A percentile compares a stretch with the other conserved stretches of the same genome.
These are phyloP conservation scores for Lota lota DNA, from an alignment of 2,113 vertebrate species.

Conservation along the genomic window DNA sequence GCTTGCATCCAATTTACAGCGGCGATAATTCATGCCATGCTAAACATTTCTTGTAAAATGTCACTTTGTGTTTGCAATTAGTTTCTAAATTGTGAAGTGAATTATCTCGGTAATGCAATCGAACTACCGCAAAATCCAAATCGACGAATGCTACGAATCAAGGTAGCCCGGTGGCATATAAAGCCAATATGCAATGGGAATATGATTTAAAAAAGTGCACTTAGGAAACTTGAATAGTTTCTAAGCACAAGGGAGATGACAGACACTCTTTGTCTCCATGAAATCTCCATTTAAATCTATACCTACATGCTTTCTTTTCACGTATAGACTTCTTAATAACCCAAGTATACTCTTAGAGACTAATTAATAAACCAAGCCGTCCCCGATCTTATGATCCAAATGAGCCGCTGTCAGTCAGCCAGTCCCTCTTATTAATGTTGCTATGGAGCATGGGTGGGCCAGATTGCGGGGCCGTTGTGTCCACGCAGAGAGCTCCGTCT, in stretches of 20 bases:
- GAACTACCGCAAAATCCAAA: constrained; percentile 57
- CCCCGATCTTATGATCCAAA: neutral
- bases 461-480: constrained; percentile 46
- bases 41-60: constrained; percentile 89
- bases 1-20: constrained; percentile 75
- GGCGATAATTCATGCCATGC: constrained; percentile 81
- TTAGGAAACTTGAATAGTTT: too few relatives aligned
- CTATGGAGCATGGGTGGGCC: constrained; percentile 59
- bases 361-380: too few relatives aligned
- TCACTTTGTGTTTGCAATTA: constrained; percentile 86
- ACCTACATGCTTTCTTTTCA: too few relatives aligned
- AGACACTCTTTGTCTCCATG: constrained; percentile 16
- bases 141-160: constrained; percentile 75
- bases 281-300: too few relatives aligned
- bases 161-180: constrained; percentile 55
- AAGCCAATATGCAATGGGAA: constrained; percentile 61
- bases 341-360: too few relatives aligned
- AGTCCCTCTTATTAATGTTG: constrained; percentile 44
- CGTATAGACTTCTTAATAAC: too few relatives aligned
- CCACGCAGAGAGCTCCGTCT: constrained; percentile 58
- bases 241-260: constrained; percentile 1
- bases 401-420: constrained; percentile 40
- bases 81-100: constrained; percentile 84
- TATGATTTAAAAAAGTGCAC: constrained; percentile 31
- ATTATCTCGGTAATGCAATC: constrained; percentile 75